Conservation (phyloP, 2,113 vertebrate genomes). For the Brachionichthys hirsutus region DNA sequence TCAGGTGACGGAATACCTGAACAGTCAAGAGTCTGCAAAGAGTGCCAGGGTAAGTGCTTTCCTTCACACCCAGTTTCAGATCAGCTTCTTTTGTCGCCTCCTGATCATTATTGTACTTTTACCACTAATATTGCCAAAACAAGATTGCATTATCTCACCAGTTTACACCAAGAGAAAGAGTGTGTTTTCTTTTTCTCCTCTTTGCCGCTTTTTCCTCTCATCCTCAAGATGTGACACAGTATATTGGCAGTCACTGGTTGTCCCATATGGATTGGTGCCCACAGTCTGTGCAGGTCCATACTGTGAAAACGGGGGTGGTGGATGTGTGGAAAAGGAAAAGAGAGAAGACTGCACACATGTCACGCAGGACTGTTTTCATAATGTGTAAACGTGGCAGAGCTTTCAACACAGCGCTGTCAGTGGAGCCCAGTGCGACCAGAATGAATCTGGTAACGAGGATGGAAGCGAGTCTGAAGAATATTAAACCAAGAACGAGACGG, state of each 20-base stretch:
- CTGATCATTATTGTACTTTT: conserved; percentile 7
- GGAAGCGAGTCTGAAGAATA: background rate
- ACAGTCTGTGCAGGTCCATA: conserved; percentile 58
- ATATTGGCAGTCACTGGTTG: conserved; percentile 49
- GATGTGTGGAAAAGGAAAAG: conserved; percentile 14
- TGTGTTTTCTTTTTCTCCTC: conserved; percentile 2
- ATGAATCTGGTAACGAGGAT: background rate
- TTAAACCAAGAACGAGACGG: background rate
- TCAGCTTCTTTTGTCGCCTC: background rate
- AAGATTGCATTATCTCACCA: conserved; percentile 36
- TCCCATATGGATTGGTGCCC: conserved; percentile 51
- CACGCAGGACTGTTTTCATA: conserved; percentile 4
- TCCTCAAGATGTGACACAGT: conserved; percentile 46
- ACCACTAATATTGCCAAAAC: conserved; percentile 33
- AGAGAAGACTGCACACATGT: conserved; percentile 2
- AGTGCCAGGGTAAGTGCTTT: conserved; percentile 84
- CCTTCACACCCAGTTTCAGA: background rate
- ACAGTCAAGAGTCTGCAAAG: conserved; percentile 91
- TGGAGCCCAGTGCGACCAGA: no score
- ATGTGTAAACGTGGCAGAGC: conserved; percentile 8
- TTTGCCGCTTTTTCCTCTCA: conserved; percentile 1
- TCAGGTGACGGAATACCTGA: conserved; percentile 90
- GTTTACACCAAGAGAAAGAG: conserved; percentile 24
- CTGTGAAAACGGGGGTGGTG: conserved; percentile 45
- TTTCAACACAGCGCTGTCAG: conserved; percentile 7